Percentiles rank a stretch among this genome's conserved stretches.
Evolutionary conservation across 1,140 invertebrate species (phyloP).

Genomic region (Trichonephila inaurata): DNA sequence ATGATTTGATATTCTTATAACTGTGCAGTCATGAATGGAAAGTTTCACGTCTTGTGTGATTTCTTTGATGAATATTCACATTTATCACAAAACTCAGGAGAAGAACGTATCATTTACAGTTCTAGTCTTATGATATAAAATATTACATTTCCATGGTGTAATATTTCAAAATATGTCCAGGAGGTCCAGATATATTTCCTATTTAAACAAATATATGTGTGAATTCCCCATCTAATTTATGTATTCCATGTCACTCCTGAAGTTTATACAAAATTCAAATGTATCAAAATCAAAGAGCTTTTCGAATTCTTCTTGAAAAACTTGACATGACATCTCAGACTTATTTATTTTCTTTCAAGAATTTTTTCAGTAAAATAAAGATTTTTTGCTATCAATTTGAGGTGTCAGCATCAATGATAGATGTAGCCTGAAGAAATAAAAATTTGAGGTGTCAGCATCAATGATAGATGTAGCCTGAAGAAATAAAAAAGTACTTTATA

Average conservation of each 20-base stretch:
- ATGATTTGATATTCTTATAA: too few relatives aligned
- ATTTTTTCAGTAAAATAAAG: slow-evolving; percentile 11
- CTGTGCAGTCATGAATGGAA: too few relatives aligned
- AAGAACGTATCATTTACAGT: too few relatives aligned
- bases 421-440: slow-evolving; percentile 57
- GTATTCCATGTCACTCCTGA: neutral
- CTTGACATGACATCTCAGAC: slow-evolving; percentile 40
- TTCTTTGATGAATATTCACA: too few relatives aligned
- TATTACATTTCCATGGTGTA: neutral
- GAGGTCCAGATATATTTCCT: neutral
- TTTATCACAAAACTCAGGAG: too few relatives aligned
- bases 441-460: slow-evolving; percentile 37
- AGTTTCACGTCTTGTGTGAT: too few relatives aligned
- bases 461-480: slow-evolving; percentile 58
- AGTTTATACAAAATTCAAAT: slow-evolving; percentile 48
- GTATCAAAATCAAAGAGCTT: neutral
- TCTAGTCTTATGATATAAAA: too few relatives aligned
- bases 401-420: slow-evolving; percentile 59
- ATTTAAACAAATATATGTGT: neutral
- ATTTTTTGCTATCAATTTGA: slow-evolving; percentile 42
- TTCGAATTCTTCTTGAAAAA: slow-evolving; percentile 14
- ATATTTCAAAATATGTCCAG: neutral
- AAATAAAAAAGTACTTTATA: slow-evolving; percentile 56
- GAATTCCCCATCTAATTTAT: neutral
- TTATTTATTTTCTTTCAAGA: neutral